Conservation (phyloP, 2,888 invertebrate genomes). For the Cephus pulcher region DNA sequence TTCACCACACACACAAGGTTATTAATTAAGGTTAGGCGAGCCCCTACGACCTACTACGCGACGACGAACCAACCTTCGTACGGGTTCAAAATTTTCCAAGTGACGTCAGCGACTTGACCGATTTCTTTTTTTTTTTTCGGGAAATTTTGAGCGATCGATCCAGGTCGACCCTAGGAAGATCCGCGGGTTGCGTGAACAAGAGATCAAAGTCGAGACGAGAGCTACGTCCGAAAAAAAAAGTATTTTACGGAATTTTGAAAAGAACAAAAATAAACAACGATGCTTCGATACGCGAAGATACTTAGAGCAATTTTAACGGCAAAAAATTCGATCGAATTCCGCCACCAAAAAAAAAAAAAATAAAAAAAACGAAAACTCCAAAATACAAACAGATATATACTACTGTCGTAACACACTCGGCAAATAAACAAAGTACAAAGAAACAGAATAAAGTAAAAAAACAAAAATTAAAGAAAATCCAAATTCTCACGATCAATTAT, state of each 20-base stretch:
- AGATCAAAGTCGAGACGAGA: neutral
- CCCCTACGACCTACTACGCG: slow-evolving; percentile 9
- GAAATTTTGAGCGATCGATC: no score
- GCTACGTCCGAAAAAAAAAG: neutral
- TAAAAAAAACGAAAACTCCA: neutral
- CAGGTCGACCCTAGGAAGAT: no score
- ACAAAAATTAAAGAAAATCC: slow-evolving; percentile 29
- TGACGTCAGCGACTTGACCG: no score
- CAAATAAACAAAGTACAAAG: slow-evolving; percentile 8
- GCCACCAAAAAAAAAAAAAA: slow-evolving; percentile 34
- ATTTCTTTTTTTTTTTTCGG: no score
- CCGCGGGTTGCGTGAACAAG: no score
- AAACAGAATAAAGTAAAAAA: slow-evolving; percentile 40
- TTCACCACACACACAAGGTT: slow-evolving; percentile 64
- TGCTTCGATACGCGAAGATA: slow-evolving; percentile 6
- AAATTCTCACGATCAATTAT: neutral
- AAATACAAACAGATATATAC: slow-evolving; percentile 22
- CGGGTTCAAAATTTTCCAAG: no score
- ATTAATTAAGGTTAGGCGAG: slow-evolving; percentile 44
- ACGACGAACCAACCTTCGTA: no score
- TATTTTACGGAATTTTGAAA: slow-evolving; percentile 13
- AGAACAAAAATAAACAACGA: slow-evolving; percentile 10
- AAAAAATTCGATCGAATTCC: slow-evolving; percentile 26
- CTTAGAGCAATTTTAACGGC: neutral
- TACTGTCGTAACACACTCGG: slow-evolving; percentile 23